A percentile compares a stretch with the other conserved stretches of the same genome.
Evolutionary conservation across 1,140 invertebrate species (phyloP).

Genomic region (Hyles vespertilio): DNA sequence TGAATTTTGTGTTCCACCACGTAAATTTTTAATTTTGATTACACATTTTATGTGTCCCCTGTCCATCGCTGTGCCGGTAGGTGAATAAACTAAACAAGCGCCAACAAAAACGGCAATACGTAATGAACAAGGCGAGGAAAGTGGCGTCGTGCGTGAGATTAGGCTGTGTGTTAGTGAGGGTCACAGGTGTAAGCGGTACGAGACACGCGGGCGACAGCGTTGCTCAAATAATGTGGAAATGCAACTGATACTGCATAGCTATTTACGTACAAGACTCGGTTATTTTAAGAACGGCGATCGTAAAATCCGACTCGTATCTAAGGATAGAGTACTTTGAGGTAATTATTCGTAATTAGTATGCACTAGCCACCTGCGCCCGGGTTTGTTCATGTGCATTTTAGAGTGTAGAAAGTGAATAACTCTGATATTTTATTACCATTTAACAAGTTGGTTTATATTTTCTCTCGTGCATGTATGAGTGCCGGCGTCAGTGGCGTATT

Average conservation of each 20-base stretch:
- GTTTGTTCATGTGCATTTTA: no score
- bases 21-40: conserved; percentile 16
- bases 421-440: no score
- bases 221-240: conserved; percentile 34
- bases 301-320: no score
- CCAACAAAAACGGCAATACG: conserved; percentile 13
- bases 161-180: conserved; percentile 24
- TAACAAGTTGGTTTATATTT: no score
- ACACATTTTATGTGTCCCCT: conserved; percentile 25
- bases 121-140: conserved; percentile 10
- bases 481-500: no score
- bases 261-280: no score
- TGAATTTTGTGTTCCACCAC: conserved; percentile 35
- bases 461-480: no score
- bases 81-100: background rate
- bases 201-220: conserved; percentile 51
- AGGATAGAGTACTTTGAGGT: no score
- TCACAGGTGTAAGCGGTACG: conserved; percentile 40
- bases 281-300: background rate
- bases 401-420: no score
- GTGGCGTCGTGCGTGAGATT: conserved; percentile 8
- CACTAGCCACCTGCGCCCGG: no score
- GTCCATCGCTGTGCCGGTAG: conserved; percentile 28
- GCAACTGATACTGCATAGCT: conserved; percentile 15
- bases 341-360: no score